Base-by-base conservation (phyloP, 2,113 vertebrate genomes). In the Verasper variegatus region DNA sequence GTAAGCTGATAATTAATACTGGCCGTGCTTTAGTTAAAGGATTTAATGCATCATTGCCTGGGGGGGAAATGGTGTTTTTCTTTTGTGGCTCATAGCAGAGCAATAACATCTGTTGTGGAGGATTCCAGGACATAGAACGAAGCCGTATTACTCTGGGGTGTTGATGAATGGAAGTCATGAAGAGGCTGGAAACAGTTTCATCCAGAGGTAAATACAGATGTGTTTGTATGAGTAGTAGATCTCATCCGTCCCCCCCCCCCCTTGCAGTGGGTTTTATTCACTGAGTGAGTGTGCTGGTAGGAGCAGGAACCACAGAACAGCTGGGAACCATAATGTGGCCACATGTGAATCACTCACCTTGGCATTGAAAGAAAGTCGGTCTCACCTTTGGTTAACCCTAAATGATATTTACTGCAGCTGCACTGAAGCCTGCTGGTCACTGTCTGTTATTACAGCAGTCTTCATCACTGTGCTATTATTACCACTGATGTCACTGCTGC, bases 281-380 rank as follows among this genome's bases (percentile, higher is more conserved):
- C 51, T 24, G 70, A 64, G 51, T 27, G 65, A 42, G 40, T 42
- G 6, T 13, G 37, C 64, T 66, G 58, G 67, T 23, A 61, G 23
- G 26, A 74, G 12, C 18, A 61, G 54, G 78, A 76, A 73, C 70
- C 81, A 47, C 77, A 79, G 47, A 67, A 63, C 65, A 87, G 59
- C 63, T 61, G 74, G 60, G 26, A 59, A 27, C 63, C 27, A 71
- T 79, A 65, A 77, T 6, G 27, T 5, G 13, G 31, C 65, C 40
- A 42, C 40, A 42, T 42, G 40, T 69, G 74, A 61, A 55, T 68
- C 26, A 84, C 83, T 86, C 40, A 42, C 11, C 40, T 42, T 2
- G 10, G 40, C 12, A 42, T 42, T 12, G 40, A 13, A 13, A 13
- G 60, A 13, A 56, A 62, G 10, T 40, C 37, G 17, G 47, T 51